Percentiles rank a stretch among this genome's conserved stretches.
phyloP scores from a whole-genome alignment of 2,888 invertebrate species.

The Melipona beecheii region DNA sequence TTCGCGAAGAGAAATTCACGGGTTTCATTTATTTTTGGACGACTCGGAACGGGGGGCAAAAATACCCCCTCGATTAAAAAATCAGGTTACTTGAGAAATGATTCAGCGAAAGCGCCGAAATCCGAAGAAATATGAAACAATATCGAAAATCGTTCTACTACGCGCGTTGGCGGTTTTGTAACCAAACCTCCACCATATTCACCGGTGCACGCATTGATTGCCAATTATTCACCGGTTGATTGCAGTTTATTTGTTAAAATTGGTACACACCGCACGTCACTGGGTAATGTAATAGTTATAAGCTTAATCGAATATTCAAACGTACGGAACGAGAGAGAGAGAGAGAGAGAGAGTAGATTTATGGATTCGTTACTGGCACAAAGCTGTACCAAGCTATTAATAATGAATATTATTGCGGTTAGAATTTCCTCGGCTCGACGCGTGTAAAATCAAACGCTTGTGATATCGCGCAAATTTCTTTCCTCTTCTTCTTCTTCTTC shows the following conservation, averaged over 20 bases:
- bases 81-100: too few species aligned
- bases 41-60: too few species aligned
- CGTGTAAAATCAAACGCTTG: too few species aligned
- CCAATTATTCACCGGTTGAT: constrained; percentile 1
- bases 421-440: background rate
- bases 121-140: too few species aligned
- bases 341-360: background rate
- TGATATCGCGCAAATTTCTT: too few species aligned
- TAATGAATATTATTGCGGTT: background rate
- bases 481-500: too few species aligned
- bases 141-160: background rate
- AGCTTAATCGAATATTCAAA: background rate
- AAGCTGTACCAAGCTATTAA: background rate
- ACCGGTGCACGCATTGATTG: constrained; percentile 10
- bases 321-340: background rate
- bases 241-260: constrained; percentile 32
- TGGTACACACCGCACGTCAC: constrained; percentile 4
- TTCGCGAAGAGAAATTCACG: too few species aligned
- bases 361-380: background rate
- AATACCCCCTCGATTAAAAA: too few species aligned
- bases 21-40: too few species aligned
- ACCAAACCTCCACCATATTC: background rate
- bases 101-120: background rate
- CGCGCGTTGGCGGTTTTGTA: background rate
- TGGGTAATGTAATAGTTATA: constrained; percentile 17